phyloP scores from a whole-genome alignment of 2,888 invertebrate genomes.

The Stenchaetothrips biformis region DNA sequence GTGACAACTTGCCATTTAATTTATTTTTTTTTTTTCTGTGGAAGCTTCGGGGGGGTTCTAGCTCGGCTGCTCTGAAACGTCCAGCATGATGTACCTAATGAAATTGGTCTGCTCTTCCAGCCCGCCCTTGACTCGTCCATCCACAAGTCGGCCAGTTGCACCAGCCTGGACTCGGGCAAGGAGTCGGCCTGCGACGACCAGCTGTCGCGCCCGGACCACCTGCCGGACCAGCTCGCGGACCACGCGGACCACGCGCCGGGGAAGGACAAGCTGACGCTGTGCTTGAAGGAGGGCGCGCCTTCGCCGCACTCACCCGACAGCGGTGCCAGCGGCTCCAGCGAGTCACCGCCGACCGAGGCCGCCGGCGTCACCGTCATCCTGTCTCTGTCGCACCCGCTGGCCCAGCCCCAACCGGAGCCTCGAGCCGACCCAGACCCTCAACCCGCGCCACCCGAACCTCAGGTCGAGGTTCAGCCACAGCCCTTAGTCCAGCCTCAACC shows the following conservation, averaged over 20 bases:
- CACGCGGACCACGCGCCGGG: constrained; percentile 38
- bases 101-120: not conserved
- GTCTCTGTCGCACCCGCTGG: not conserved
- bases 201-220: constrained; percentile 33
- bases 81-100: too few relatives aligned
- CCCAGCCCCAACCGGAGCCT: not conserved
- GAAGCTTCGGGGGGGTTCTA: too few relatives aligned
- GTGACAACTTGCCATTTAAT: constrained; percentile 6
- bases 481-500: not conserved
- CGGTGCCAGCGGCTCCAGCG: constrained; percentile 38
- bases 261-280: not conserved
- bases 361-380: constrained; percentile 40
- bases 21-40: too few relatives aligned
- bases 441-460: not conserved
- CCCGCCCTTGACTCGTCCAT: not conserved
- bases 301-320: not conserved
- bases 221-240: constrained; percentile 36
- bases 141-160: constrained; percentile 30
- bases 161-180: constrained; percentile 35
- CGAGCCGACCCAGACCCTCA: too few relatives aligned
- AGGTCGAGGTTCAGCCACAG: not conserved
- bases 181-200: constrained; percentile 36
- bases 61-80: too few relatives aligned
- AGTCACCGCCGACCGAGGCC: constrained; percentile 42
- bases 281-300: not conserved